These are phyloP conservation scores for Hyalella azteca DNA, from an alignment of 2,888 invertebrate genomes.

Conservation along the genomic window DNA sequence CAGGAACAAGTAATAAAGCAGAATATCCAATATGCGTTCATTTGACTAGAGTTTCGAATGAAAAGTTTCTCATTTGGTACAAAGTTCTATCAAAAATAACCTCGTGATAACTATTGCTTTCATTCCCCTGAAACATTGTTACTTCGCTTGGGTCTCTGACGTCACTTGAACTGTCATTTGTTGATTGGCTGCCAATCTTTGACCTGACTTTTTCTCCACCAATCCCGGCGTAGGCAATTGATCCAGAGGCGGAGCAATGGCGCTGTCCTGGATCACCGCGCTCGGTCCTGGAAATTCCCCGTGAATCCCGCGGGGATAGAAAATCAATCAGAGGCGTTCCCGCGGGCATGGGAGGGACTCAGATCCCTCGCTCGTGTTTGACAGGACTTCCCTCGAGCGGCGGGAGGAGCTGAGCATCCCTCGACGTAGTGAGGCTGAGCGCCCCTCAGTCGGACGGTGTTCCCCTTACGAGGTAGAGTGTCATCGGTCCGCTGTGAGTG, in stretches of 20 bases:
- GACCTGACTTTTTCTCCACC: not conserved
- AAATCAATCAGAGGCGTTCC: constrained; percentile 20
- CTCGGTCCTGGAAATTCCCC: not conserved
- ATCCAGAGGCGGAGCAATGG: not conserved
- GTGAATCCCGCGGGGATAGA: constrained; percentile 8
- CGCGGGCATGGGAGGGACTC: not conserved
- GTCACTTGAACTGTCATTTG: not conserved
- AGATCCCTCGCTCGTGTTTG: not conserved
- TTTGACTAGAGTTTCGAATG: not conserved
- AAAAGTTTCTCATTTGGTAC: not conserved
- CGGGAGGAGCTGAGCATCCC: not conserved
- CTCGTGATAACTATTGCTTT: not conserved
- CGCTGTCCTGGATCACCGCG: not conserved
- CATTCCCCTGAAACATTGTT: not conserved
- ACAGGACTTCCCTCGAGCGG: not conserved
- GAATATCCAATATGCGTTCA: too few species aligned
- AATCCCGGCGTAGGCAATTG: not conserved
- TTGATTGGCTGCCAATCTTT: constrained; percentile 1
- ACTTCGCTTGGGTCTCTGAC: not conserved
- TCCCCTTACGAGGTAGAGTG: not conserved
- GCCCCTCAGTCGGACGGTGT: constrained; percentile 9
- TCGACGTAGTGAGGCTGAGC: not conserved
- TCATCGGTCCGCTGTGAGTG: constrained; percentile 2
- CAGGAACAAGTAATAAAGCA: not conserved
- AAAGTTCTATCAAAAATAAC: not conserved